Percentiles rank a stretch among this genome's conserved stretches.
These are phyloP conservation scores for Oscarella lobularis DNA, from an alignment of 37 sponge, comb jelly and placozoan species.

Conservation along the genomic window DNA sequence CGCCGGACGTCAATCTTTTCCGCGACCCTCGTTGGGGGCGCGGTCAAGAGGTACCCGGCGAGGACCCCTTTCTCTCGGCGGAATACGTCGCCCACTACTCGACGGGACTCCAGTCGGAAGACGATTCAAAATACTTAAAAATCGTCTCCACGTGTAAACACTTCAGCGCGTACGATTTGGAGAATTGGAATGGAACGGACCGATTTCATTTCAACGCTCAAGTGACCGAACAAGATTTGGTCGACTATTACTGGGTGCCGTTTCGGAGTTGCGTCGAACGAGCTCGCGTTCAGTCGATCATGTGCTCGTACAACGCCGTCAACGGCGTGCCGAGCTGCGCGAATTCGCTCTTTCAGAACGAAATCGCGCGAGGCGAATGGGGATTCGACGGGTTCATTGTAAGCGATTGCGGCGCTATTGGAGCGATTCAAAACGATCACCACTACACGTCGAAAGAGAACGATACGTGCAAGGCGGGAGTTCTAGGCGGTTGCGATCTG, in stretches of 20 bases:
- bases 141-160: background rate
- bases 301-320: slow-evolving; percentile 9
- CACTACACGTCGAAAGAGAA: slow-evolving; percentile 7
- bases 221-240: slow-evolving; percentile 38
- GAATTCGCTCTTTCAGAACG: background rate
- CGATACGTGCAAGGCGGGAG: slow-evolving; percentile 24
- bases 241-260: slow-evolving; percentile 3
- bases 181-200: background rate
- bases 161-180: slow-evolving; percentile 1
- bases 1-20: background rate
- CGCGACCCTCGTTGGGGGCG: slow-evolving; percentile 3
- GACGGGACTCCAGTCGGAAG: background rate
- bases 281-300: background rate
- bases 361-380: background rate
- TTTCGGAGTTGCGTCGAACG: background rate
- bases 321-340: slow-evolving; percentile 2
- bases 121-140: background rate
- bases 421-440: background rate
- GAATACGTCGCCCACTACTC: background rate
- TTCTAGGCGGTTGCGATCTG: slow-evolving; percentile 57
- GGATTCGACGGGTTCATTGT: background rate
- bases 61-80: background rate
- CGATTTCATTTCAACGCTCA: slow-evolving; percentile 32
- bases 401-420: background rate
- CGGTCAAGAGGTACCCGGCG: slow-evolving; percentile 5